Conservation (phyloP, 2,113 vertebrate species). For the Gymnarchus niloticus region DNA sequence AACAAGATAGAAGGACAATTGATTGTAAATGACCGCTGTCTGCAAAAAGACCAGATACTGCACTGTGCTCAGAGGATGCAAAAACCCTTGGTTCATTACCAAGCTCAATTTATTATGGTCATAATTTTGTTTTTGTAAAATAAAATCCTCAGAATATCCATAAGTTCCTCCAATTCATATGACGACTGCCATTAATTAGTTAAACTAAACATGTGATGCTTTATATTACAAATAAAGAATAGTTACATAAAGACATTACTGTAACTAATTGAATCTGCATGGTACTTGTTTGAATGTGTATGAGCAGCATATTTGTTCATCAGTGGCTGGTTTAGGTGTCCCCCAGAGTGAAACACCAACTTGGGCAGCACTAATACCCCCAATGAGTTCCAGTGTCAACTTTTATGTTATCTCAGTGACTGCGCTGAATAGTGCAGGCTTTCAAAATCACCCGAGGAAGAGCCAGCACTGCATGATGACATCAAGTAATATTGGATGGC, state of each 20-base stretch:
- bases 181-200: neutral
- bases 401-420: neutral
- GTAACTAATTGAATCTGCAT: neutral
- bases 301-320: neutral
- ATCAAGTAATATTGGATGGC: too few species aligned
- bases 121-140: neutral
- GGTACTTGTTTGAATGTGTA: too few species aligned
- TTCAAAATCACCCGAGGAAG: neutral
- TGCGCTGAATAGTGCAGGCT: neutral
- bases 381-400: neutral
- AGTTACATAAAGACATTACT: neutral
- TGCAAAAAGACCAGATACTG: neutral
- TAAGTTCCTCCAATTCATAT: neutral
- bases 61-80: too few species aligned
- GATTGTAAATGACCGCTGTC: neutral
- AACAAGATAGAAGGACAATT: neutral
- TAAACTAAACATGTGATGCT: neutral
- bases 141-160: neutral
- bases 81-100: neutral
- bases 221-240: neutral
- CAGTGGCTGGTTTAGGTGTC: slow-evolving; percentile 28
- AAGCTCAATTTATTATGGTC: neutral
- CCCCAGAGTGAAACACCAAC: too few species aligned
- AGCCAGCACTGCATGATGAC: neutral
- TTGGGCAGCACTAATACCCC: slow-evolving; percentile 15